Conservation (phyloP, 2,888 invertebrate genomes). For the Philereme transversata region DNA sequence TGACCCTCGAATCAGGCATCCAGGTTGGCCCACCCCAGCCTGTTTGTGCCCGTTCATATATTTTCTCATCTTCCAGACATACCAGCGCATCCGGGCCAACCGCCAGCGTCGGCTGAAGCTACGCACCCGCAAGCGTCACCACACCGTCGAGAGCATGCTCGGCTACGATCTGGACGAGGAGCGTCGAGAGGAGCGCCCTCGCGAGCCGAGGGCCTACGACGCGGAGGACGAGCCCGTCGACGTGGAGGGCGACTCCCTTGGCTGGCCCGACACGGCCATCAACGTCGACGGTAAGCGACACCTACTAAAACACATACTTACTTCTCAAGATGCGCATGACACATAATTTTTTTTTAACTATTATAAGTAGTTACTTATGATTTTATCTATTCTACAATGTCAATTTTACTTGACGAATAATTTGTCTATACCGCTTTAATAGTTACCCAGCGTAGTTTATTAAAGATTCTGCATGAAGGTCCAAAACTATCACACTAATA, state of each 20-base stretch:
- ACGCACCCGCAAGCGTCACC: slow-evolving; percentile 80
- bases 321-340: too few relatives aligned
- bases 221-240: slow-evolving; percentile 81
- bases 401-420: too few relatives aligned
- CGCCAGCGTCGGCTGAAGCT: slow-evolving; percentile 78
- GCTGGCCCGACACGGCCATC: slow-evolving; percentile 77
- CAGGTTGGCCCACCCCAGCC: too few relatives aligned
- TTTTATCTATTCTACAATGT: too few relatives aligned
- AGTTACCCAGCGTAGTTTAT: too few relatives aligned
- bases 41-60: neutral
- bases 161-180: slow-evolving; percentile 79
- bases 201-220: slow-evolving; percentile 67
- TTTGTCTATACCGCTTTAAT: too few relatives aligned
- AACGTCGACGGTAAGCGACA: slow-evolving; percentile 62
- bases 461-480: too few relatives aligned
- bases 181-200: slow-evolving; percentile 72
- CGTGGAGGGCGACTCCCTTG: slow-evolving; percentile 79
- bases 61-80: slow-evolving; percentile 57
- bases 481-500: too few relatives aligned
- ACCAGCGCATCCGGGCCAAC: slow-evolving; percentile 79
- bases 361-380: too few relatives aligned
- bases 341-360: too few relatives aligned
- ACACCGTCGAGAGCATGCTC: slow-evolving; percentile 81
- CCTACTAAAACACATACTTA: too few relatives aligned
- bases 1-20: too few relatives aligned